Evolutionary conservation across 2,888 invertebrate genomes (phyloP).

Genomic region (Sinelater perroti): DNA sequence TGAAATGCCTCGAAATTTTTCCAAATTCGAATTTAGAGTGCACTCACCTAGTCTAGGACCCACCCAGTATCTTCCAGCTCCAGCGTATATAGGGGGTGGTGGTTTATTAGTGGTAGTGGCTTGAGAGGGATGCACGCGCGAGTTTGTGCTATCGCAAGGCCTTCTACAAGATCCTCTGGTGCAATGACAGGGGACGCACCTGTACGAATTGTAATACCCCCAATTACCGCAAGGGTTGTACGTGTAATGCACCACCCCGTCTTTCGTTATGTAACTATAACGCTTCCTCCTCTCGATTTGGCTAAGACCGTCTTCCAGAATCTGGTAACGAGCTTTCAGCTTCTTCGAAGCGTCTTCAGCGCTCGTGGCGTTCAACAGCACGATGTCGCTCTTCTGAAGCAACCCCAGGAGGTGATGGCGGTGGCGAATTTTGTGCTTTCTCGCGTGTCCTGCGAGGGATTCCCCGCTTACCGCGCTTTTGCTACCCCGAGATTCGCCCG

Average conservation of each 20-base stretch:
- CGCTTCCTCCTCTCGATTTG: constrained; percentile 38
- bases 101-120: constrained; percentile 21
- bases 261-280: constrained; percentile 40
- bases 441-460: constrained; percentile 12
- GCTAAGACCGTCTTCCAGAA: constrained; percentile 14
- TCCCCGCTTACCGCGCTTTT: constrained; percentile 28
- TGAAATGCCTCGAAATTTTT: too few species aligned
- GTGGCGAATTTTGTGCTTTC: constrained; percentile 28
- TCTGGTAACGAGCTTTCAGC: constrained; percentile 14
- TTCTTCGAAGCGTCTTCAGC: neutral
- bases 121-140: constrained; percentile 3
- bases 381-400: neutral
- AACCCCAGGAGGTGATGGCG: constrained; percentile 2
- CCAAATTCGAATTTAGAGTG: too few species aligned
- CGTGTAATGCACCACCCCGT: constrained; percentile 41
- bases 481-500: too few species aligned
- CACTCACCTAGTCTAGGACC: constrained; percentile 38
- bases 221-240: constrained; percentile 41
- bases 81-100: constrained; percentile 34
- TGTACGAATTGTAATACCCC: constrained; percentile 29
- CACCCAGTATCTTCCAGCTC: constrained; percentile 35
- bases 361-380: constrained; percentile 1
- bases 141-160: constrained; percentile 23
- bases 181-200: constrained; percentile 28
- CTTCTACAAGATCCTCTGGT: constrained; percentile 26